Percentiles rank a stretch among this genome's conserved stretches.
Evolutionary conservation across 30 jellyfish, hydroid and myxozoan genomes (phyloP).

Genomic region (Rhopilema esculentum): DNA sequence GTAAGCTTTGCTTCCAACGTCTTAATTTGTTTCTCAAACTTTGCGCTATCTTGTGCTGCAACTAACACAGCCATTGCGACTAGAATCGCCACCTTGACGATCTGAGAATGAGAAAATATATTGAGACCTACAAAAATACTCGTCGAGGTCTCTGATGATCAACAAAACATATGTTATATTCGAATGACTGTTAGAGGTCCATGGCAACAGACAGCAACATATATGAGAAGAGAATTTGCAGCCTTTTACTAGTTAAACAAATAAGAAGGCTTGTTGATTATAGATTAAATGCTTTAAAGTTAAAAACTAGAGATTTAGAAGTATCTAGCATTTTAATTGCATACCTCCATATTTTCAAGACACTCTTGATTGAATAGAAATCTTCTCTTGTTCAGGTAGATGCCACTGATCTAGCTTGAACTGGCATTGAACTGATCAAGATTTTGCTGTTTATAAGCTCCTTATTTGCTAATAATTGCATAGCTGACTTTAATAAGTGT

Average conservation of each 20-base stretch:
- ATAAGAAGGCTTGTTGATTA: no score
- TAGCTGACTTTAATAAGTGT: slow-evolving; percentile 10
- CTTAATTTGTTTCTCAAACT: slow-evolving; percentile 3
- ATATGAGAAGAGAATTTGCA: no score
- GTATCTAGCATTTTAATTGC: not conserved
- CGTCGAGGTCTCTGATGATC: no score
- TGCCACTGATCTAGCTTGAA: slow-evolving; percentile 53
- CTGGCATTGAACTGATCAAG: not conserved
- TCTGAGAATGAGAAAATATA: no score
- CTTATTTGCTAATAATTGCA: not conserved
- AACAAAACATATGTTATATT: no score
- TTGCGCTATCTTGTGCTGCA: not conserved
- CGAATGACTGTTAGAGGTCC: no score
- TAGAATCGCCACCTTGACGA: not conserved
- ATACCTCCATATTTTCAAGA: slow-evolving; percentile 36
- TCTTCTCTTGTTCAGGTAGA: slow-evolving; percentile 15
- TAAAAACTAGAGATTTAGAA: no score
- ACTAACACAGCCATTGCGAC: not conserved
- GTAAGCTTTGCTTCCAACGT: slow-evolving; percentile 23
- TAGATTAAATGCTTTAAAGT: no score
- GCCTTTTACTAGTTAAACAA: no score
- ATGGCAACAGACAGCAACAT: no score
- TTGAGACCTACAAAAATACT: no score
- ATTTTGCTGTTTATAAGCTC: slow-evolving; percentile 7
- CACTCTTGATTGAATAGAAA: not conserved